Conservation (phyloP, 2,888 invertebrate genomes). For the Ganaspis brasiliensis region DNA sequence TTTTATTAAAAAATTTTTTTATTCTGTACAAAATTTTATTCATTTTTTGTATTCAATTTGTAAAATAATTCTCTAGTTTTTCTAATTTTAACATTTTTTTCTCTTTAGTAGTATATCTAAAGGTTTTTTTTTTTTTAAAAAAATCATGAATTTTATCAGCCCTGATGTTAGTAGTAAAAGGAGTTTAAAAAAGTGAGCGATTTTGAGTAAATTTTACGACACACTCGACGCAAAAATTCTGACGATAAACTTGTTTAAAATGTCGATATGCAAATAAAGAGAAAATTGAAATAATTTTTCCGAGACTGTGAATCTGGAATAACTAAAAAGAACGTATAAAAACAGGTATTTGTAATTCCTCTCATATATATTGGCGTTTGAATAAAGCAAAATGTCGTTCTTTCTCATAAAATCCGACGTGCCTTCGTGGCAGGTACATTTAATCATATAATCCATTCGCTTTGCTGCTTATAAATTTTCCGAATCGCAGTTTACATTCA, state of each 20-base stretch:
- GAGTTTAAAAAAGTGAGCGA: background rate
- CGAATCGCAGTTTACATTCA: conserved; percentile 26
- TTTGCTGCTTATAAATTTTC: conserved; percentile 36
- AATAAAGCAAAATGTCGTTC: conserved; percentile 31
- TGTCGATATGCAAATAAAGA: conserved; percentile 20
- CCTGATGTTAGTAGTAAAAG: no score
- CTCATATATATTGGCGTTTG: conserved; percentile 30
- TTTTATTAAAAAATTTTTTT: no score
- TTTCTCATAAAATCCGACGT: conserved; percentile 32
- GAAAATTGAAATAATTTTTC: background rate
- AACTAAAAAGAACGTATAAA: background rate
- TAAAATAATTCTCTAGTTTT: no score
- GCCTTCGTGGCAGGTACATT: conserved; percentile 31
- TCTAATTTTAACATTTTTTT: no score
- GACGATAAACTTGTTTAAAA: conserved; percentile 15
- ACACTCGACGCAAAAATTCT: background rate
- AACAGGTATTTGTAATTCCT: conserved; percentile 19
- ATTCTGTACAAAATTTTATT: no score
- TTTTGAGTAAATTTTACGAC: background rate
- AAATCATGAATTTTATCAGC: no score
- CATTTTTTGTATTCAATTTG: no score
- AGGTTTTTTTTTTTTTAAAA: no score
- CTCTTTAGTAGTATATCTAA: no score
- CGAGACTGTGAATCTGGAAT: background rate
- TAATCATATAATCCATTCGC: conserved; percentile 37